phyloP scores from a whole-genome alignment of 1,140 invertebrate species.

The Pseudomyrmex flavicornis region DNA sequence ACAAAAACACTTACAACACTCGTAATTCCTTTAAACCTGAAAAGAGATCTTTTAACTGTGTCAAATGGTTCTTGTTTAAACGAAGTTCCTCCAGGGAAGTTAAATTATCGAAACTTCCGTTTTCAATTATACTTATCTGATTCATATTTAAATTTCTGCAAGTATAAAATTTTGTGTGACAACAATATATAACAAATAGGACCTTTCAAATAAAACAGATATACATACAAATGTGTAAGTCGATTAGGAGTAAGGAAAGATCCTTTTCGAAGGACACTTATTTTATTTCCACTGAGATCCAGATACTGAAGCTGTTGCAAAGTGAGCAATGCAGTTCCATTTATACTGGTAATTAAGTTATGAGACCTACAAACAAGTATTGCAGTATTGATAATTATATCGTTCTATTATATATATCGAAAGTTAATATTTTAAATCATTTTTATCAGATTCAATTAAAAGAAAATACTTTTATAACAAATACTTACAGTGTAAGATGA shows the following conservation, averaged over 20 bases:
- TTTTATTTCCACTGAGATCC: slow-evolving; percentile 88
- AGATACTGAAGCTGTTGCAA: slow-evolving; percentile 87
- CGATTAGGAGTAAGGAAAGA: slow-evolving; percentile 84
- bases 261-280: slow-evolving; percentile 85
- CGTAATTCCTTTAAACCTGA: slow-evolving; percentile 88
- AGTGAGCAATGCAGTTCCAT: slow-evolving; percentile 86
- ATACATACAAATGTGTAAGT: slow-evolving; percentile 84
- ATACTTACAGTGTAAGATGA: slow-evolving; percentile 81
- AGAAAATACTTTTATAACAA: background rate
- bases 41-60: slow-evolving; percentile 90
- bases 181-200: background rate
- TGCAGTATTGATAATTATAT: background rate
- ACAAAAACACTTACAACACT: slow-evolving; percentile 87
- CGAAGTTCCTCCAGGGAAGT: slow-evolving; percentile 90
- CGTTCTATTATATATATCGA: background rate
- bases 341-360: slow-evolving; percentile 88
- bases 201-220: slow-evolving; percentile 39
- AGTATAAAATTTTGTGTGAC: slow-evolving; percentile 79
- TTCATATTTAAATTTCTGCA: slow-evolving; percentile 91
- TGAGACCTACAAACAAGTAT: slow-evolving; percentile 82
- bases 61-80: slow-evolving; percentile 92
- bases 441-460: background rate
- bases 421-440: background rate
- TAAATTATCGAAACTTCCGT: slow-evolving; percentile 90
- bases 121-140: slow-evolving; percentile 89